A percentile compares a stretch with the other conserved stretches of the same genome.
Evolutionary conservation across 2,888 invertebrate species (phyloP).

Genomic region (Empis stercorea): DNA sequence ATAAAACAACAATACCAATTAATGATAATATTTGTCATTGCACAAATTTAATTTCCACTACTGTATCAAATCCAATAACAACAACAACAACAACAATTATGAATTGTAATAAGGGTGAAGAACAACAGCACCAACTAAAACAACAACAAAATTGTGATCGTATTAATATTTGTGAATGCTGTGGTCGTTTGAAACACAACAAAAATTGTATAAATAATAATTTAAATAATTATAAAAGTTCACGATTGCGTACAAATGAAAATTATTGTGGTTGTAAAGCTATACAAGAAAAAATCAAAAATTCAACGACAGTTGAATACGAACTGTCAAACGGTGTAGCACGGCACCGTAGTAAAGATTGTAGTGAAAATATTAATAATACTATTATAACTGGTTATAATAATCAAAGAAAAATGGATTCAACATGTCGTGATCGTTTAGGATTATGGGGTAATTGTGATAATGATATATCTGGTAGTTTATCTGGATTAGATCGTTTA

Average conservation of each 20-base stretch:
- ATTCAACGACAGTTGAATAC: slow-evolving; percentile 22
- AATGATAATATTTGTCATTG: background rate
- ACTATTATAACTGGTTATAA: too few species aligned
- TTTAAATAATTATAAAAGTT: too few species aligned
- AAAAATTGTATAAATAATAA: too few species aligned
- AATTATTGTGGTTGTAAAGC: background rate
- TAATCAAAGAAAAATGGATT: slow-evolving; percentile 9
- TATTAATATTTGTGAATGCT: too few species aligned
- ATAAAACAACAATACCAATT: background rate
- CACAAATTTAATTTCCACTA: background rate
- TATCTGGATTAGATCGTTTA: slow-evolving; percentile 29
- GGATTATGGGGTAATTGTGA: slow-evolving; percentile 28
- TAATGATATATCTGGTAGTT: slow-evolving; percentile 24
- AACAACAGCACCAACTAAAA: too few species aligned
- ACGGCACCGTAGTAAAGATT: background rate
- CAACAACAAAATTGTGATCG: too few species aligned
- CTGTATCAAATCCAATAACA: background rate
- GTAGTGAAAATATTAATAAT: too few species aligned
- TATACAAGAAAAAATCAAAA: background rate
- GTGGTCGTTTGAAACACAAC: too few species aligned
- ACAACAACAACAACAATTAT: too few species aligned
- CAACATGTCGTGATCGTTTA: slow-evolving; percentile 24
- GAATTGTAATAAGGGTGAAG: too few species aligned
- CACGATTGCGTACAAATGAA: too few species aligned
- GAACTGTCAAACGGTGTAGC: slow-evolving; percentile 30